Percentiles rank a stretch among this genome's conserved stretches.
phyloP scores from a whole-genome alignment of 92 coral and sea anemone species.

The Porites cylindrica region DNA sequence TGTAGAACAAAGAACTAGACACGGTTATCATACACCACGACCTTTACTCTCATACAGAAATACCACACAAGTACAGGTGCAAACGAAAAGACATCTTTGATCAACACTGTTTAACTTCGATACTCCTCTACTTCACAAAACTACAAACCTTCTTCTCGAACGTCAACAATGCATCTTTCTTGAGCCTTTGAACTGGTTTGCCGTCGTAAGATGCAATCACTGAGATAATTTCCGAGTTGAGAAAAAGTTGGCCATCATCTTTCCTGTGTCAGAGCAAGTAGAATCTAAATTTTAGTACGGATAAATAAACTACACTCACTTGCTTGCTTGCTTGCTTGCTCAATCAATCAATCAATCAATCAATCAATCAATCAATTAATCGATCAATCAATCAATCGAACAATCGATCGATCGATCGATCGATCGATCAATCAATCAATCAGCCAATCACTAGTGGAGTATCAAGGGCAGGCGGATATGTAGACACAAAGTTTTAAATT shows the following conservation, averaged over 20 bases:
- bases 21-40: neutral
- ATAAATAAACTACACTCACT: too few relatives aligned
- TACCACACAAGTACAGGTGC: too few relatives aligned
- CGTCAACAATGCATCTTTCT: neutral
- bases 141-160: constrained; percentile 29
- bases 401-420: too few relatives aligned
- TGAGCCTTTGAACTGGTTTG: neutral
- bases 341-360: too few relatives aligned
- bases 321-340: too few relatives aligned
- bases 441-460: too few relatives aligned
- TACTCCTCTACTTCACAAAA: neutral
- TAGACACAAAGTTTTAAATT: too few relatives aligned
- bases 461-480: too few relatives aligned
- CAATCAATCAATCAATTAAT: too few relatives aligned
- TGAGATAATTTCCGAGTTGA: constrained; percentile 34
- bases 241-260: neutral
- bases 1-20: neutral
- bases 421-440: too few relatives aligned
- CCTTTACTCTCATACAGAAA: neutral
- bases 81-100: neutral
- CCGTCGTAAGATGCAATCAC: constrained; percentile 14
- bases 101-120: neutral
- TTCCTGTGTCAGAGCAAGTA: neutral
- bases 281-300: neutral
- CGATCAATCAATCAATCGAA: too few relatives aligned